phyloP scores from a whole-genome alignment of 2,888 invertebrate genomes.

The Junonia oenone region DNA sequence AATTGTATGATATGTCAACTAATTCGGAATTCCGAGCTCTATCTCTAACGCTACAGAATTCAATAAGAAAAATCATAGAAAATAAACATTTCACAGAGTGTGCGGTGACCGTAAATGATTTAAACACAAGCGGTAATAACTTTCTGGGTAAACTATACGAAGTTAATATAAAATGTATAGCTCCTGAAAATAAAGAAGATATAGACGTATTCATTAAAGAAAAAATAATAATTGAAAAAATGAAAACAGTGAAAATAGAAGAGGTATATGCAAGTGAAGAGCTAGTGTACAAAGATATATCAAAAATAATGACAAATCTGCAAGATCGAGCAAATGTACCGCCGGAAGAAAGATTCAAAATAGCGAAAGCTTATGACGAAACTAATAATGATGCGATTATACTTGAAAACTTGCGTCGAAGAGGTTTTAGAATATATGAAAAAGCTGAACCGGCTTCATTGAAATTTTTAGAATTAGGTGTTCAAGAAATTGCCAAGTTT shows the following conservation, averaged over 20 bases:
- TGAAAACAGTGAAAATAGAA: neutral
- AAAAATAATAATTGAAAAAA: neutral
- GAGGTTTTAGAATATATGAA: neutral
- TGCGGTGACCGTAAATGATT: neutral
- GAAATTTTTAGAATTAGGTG: neutral
- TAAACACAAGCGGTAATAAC: neutral
- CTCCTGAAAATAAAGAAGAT: neutral
- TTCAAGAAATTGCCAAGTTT: neutral
- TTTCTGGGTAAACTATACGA: neutral
- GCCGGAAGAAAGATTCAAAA: neutral
- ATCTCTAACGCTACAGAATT: neutral
- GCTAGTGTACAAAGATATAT: neutral
- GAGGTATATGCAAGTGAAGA: neutral
- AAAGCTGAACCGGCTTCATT: neutral
- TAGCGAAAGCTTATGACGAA: neutral
- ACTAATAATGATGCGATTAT: neutral
- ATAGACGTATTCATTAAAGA: neutral
- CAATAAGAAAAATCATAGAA: neutral
- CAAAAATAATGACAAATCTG: neutral
- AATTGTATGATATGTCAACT: neutral
- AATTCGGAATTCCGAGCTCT: neutral
- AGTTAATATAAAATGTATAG: neutral
- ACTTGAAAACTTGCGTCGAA: neutral
- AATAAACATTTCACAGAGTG: neutral
- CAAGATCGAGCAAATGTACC: neutral